A percentile compares a stretch with the other conserved stretches of the same genome.
Conservation (phyloP, 1,140 invertebrate genomes). For the Asbolus verrucosus region DNA sequence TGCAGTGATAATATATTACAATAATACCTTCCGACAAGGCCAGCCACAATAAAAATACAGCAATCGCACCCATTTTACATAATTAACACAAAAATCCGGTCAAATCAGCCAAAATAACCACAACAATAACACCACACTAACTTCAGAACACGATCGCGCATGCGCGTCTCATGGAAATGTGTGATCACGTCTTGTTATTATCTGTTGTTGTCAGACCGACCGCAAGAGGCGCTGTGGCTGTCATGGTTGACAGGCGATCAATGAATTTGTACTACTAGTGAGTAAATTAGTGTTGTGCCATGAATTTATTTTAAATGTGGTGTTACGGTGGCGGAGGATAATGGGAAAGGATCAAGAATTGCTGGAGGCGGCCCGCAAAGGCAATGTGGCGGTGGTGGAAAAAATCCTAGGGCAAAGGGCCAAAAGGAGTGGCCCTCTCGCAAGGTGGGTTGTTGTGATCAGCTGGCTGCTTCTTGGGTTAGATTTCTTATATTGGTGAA, state of each 20-base stretch:
- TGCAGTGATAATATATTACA: too few species aligned
- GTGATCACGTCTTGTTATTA: constrained; percentile 5
- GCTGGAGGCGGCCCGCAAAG: constrained; percentile 93
- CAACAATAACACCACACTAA: constrained; percentile 7
- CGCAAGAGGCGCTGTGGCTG: constrained; percentile 46
- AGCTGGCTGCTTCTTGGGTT: constrained; percentile 52
- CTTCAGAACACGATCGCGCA: background rate
- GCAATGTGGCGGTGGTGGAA: constrained; percentile 88
- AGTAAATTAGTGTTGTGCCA: constrained; percentile 65
- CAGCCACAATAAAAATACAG: constrained; percentile 9
- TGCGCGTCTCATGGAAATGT: background rate
- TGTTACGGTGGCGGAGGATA: constrained; percentile 70
- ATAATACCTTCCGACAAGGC: background rate
- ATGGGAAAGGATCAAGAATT: constrained; percentile 98
- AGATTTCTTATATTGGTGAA: constrained; percentile 10
- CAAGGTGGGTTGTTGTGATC: constrained; percentile 78
- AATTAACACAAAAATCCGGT: background rate
- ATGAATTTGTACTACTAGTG: constrained; percentile 72
- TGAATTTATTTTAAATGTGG: constrained; percentile 67
- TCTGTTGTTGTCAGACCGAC: background rate
- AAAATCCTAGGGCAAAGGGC: constrained; percentile 90
- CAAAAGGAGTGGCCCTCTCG: constrained; percentile 91
- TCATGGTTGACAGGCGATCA: constrained; percentile 81
- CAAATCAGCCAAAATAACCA: constrained; percentile 13
- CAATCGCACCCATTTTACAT: background rate